Evolutionary conservation across 53 echinoderm and acorn worm species (phyloP).

Genomic region (Echinometra lucunter): DNA sequence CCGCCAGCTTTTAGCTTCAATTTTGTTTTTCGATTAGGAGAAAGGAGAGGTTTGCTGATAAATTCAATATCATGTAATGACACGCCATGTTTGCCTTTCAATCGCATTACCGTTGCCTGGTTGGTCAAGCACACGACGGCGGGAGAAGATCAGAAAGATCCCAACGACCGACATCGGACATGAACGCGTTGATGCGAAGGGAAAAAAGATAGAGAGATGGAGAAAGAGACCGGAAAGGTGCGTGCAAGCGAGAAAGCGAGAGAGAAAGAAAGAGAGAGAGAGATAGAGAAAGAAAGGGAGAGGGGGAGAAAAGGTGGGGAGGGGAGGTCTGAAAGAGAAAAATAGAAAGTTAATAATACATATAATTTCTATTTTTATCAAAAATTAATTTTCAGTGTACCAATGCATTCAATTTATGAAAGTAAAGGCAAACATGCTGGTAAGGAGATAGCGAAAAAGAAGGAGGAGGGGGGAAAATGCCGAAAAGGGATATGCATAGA

Average conservation of each 20-base stretch:
- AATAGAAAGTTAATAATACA: too few relatives aligned
- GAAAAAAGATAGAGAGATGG: not conserved
- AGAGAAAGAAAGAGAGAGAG: not conserved
- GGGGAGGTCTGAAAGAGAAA: not conserved
- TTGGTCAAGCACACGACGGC: slow-evolving; percentile 5
- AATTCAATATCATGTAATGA: slow-evolving; percentile 26
- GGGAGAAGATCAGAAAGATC: not conserved
- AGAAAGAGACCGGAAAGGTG: not conserved
- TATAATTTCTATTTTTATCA: too few relatives aligned
- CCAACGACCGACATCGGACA: not conserved
- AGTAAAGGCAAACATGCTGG: too few relatives aligned
- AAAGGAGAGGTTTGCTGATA: not conserved
- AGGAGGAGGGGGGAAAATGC: not conserved
- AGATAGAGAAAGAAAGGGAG: not conserved
- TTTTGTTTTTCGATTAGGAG: not conserved
- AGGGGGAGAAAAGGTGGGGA: not conserved
- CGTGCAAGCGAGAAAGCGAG: not conserved
- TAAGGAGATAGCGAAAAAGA: not conserved
- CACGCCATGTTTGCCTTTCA: slow-evolving; percentile 25
- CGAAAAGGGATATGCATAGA: not conserved
- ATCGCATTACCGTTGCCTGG: slow-evolving; percentile 29
- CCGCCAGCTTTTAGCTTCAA: not conserved
- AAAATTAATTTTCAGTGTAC: too few relatives aligned
- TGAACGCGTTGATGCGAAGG: not conserved
- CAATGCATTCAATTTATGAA: too few relatives aligned